Percentiles rank a stretch among this genome's conserved stretches.
Conservation (phyloP, 2,113 vertebrate genomes). For the Phrynocephalus versicolor region DNA sequence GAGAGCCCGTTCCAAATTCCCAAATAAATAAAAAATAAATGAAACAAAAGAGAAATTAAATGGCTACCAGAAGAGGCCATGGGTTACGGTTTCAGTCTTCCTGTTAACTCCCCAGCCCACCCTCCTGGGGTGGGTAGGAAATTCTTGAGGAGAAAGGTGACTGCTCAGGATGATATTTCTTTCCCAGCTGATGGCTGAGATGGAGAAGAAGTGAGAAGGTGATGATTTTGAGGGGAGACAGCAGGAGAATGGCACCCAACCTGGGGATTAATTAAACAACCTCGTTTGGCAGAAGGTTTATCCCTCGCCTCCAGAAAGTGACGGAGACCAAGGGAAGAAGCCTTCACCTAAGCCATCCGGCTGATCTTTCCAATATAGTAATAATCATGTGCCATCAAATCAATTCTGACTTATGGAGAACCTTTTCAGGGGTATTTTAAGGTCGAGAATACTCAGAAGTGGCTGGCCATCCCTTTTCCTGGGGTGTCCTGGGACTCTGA, state of each 20-base stretch:
- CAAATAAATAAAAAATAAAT: too few species aligned
- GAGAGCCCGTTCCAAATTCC: background rate
- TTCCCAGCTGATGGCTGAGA: background rate
- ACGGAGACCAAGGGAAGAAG: background rate
- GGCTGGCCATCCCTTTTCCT: too few species aligned
- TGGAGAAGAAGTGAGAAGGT: too few species aligned
- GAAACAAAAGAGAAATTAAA: too few species aligned
- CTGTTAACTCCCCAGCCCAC: background rate
- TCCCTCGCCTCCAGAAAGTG: background rate
- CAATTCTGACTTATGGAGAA: too few species aligned
- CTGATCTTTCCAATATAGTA: too few species aligned
- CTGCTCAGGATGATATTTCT: background rate
- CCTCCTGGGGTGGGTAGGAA: background rate
- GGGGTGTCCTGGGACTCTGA: too few species aligned
- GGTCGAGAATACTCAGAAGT: too few species aligned
- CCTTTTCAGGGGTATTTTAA: too few species aligned
- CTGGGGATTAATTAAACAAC: background rate
- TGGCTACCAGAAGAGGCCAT: too few species aligned
- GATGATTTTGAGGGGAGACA: rapidly evolving
- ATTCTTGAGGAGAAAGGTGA: background rate
- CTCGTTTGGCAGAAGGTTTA: background rate
- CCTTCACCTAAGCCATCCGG: too few species aligned
- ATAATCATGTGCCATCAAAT: too few species aligned
- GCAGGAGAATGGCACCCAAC: background rate
- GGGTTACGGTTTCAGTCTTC: rapidly evolving